A percentile compares a stretch with the other conserved stretches of the same genome.
Evolutionary conservation across 2,113 vertebrate genomes (phyloP).

Genomic region (Hippocampus mohnikei): DNA sequence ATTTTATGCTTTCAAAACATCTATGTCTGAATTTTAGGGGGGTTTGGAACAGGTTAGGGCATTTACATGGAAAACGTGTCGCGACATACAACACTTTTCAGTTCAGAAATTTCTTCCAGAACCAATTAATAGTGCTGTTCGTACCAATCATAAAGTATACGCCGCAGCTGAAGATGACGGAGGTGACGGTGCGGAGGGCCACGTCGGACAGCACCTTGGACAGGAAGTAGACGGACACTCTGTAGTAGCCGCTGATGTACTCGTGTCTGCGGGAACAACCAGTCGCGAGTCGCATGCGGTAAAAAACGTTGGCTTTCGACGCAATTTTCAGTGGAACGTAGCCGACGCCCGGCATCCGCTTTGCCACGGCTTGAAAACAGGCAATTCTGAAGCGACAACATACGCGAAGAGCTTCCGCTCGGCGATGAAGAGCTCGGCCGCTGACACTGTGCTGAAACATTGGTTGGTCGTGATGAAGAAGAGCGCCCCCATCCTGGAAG

Average conservation of each 20-base stretch:
- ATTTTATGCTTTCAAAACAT: too few relatives aligned
- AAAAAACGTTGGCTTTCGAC: not conserved
- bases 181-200: slow-evolving; percentile 78
- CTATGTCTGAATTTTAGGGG: too few relatives aligned
- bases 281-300: not conserved
- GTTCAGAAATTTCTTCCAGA: too few relatives aligned
- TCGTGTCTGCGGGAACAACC: slow-evolving; percentile 81
- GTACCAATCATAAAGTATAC: slow-evolving; percentile 89
- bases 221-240: slow-evolving; percentile 87
- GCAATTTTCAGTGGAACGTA: too few relatives aligned
- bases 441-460: slow-evolving; percentile 86
- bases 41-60: too few relatives aligned
- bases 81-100: too few relatives aligned
- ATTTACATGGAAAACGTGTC: too few relatives aligned
- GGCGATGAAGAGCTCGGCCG: slow-evolving; percentile 85
- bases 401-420: slow-evolving; percentile 92
- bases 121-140: slow-evolving; percentile 4
- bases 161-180: slow-evolving; percentile 80
- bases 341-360: too few relatives aligned
- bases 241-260: slow-evolving; percentile 94
- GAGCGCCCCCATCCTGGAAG: slow-evolving; percentile 81
- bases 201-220: slow-evolving; percentile 84
- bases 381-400: slow-evolving; percentile 29
- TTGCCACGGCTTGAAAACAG: too few relatives aligned
- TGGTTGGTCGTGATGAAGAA: slow-evolving; percentile 91